Evolutionary conservation across 2,888 invertebrate genomes (phyloP), one percentile per base, ranked within the genome.

Genomic region (Clivina fossor): DNA sequence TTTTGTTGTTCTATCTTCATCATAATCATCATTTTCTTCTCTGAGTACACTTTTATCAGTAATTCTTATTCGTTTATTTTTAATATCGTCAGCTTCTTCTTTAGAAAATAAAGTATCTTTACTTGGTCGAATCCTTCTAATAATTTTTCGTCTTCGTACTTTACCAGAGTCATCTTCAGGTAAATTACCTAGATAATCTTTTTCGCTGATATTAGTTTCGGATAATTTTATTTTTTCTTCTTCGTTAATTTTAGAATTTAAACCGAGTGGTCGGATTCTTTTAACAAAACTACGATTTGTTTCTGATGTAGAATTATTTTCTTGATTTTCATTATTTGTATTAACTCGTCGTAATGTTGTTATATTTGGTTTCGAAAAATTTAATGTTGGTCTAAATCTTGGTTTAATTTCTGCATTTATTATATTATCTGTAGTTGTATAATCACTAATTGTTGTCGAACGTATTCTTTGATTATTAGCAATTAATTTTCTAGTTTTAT

Each of bases 221-320:
- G 75, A 74, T 28, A 74, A 62, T 61, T 73, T 74, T 47, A 75
- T 74, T 56, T 74, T 72, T 62, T 74, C 74, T 22, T 68, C 72
- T 61, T 74, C 73, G 33, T 66, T 65, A 26, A 44, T 43, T 44
- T 43, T 53, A 15, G 51, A 30, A 8, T 8, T 26, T 24, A 44
- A n/a, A 8, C 28, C 30, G 28, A 46, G 13, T 4, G 54, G 54
- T 4, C 53, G 35, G 28, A 46, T 57, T 30, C 46, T 3, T 56
- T 53, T 46, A 13, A 37, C 38, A 26, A 40, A 49, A 20, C 48
- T 33, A 8, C 49, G 24, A 26, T 47, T 49, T 37, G 44, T 20
- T 48, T 53, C 48, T 35, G 32, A 47, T 13, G 40, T 44, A 20
- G 59, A 54, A 19, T 51, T 58, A 8, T 26, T 32, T 11, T 56